Evolutionary conservation across 2,113 vertebrate genomes (phyloP).

Genomic region (Hiodon tergisus): DNA sequence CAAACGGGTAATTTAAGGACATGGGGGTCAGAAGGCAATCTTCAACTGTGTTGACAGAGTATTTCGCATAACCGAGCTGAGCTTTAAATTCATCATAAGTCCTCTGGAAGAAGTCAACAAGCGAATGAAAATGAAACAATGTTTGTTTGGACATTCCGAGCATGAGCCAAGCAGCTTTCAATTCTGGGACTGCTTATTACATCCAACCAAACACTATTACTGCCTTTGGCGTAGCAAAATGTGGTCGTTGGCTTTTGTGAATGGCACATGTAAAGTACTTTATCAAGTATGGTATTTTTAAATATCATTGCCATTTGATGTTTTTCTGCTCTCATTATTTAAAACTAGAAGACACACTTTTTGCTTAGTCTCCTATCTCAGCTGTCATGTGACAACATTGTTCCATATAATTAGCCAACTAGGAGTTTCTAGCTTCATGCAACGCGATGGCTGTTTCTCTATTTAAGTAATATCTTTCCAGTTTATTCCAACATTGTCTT

Average conservation of each 20-base stretch:
- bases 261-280: background rate
- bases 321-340: background rate
- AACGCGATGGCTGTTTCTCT: too few species aligned
- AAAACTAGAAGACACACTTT: background rate
- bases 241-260: slow-evolving; percentile 1
- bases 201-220: background rate
- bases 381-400: too few species aligned
- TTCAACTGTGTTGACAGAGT: slow-evolving; percentile 11
- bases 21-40: background rate
- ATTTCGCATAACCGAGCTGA: background rate
- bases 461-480: too few species aligned
- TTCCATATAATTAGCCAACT: too few species aligned
- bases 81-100: slow-evolving; percentile 12
- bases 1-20: background rate
- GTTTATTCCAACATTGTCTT: too few species aligned
- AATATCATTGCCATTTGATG: background rate
- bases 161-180: background rate
- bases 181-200: background rate
- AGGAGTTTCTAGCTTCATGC: too few species aligned
- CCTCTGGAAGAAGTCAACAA: slow-evolving; percentile 12
- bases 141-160: slow-evolving; percentile 18
- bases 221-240: background rate
- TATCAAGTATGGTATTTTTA: background rate
- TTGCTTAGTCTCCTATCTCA: background rate
- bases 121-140: slow-evolving; percentile 1